These are phyloP conservation scores for Cisticola juncidis DNA, from an alignment of 2,113 vertebrate genomes.

Conservation along the genomic window DNA sequence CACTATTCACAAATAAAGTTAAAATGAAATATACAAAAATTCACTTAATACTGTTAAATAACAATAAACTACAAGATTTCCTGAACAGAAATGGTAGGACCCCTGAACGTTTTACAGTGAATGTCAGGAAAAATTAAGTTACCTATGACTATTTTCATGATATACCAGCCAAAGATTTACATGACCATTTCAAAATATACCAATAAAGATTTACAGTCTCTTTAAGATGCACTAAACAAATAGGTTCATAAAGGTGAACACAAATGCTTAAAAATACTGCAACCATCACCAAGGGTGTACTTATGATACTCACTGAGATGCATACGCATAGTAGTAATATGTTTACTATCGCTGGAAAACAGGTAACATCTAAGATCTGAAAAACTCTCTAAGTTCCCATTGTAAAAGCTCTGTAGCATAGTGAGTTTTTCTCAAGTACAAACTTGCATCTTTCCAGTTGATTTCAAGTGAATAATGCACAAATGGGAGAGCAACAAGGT, in stretches of 20 bases:
- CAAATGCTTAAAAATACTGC: slow-evolving; percentile 78
- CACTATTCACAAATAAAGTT: slow-evolving; percentile 94
- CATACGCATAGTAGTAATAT: slow-evolving; percentile 75
- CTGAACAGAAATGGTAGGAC: slow-evolving; percentile 85
- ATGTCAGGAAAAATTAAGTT: slow-evolving; percentile 80
- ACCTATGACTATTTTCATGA: slow-evolving; percentile 80
- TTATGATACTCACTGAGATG: slow-evolving; percentile 78
- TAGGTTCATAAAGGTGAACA: slow-evolving; percentile 78
- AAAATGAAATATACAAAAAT: slow-evolving; percentile 90
- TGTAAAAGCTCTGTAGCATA: slow-evolving; percentile 53
- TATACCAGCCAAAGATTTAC: slow-evolving; percentile 79
- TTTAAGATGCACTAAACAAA: slow-evolving; percentile 85
- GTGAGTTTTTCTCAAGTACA: slow-evolving; percentile 69
- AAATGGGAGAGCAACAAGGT: slow-evolving; percentile 28
- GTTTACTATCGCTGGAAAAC: slow-evolving; percentile 74
- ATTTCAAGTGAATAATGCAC: slow-evolving; percentile 71
- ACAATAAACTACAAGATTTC: slow-evolving; percentile 86
- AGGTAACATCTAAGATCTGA: slow-evolving; percentile 68
- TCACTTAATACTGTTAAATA: slow-evolving; percentile 97
- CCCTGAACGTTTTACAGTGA: slow-evolving; percentile 86
- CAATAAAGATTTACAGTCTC: slow-evolving; percentile 81
- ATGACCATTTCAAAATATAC: slow-evolving; percentile 83
- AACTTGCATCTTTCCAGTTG: slow-evolving; percentile 68
- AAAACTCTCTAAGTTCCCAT: slow-evolving; percentile 67
- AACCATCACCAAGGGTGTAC: slow-evolving; percentile 75